Conservation (phyloP, 2,888 invertebrate genomes). For the Plebejus melissa region DNA sequence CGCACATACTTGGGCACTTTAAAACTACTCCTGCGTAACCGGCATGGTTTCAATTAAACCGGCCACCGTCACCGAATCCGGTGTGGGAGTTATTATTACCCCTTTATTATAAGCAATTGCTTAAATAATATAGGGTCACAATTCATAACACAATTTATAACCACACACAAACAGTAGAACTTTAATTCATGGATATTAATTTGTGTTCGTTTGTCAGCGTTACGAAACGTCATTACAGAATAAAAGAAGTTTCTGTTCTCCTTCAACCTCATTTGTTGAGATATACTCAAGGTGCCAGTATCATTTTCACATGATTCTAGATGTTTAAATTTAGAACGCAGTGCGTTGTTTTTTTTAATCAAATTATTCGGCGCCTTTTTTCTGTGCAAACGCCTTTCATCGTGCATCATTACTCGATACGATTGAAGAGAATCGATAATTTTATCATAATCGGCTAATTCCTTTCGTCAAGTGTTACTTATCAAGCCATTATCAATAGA, state of each 20-base stretch:
- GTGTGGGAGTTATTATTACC: too few relatives aligned
- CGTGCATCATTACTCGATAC: slow-evolving; percentile 42
- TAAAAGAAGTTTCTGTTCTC: slow-evolving; percentile 3
- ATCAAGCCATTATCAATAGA: slow-evolving; percentile 44
- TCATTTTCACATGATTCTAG: slow-evolving; percentile 18
- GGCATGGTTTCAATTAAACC: too few relatives aligned
- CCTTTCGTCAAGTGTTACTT: slow-evolving; percentile 55
- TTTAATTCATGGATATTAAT: neutral
- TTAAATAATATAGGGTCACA: too few relatives aligned
- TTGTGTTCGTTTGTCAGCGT: neutral
- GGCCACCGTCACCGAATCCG: too few relatives aligned
- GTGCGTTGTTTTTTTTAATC: neutral
- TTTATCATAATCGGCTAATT: slow-evolving; percentile 55
- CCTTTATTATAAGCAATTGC: too few relatives aligned
- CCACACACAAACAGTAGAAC: neutral
- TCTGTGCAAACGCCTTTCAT: neutral
- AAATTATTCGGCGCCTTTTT: neutral
- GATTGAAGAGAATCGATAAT: slow-evolving; percentile 46
- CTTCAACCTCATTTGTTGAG: neutral
- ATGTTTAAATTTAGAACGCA: neutral
- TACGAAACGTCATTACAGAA: slow-evolving; percentile 4
- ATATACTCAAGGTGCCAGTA: neutral
- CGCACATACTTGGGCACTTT: too few relatives aligned
- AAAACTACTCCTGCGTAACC: too few relatives aligned
- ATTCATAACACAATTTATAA: too few relatives aligned